Conservation (phyloP, 2,888 invertebrate genomes). For the Lasioglossum lativentre region DNA sequence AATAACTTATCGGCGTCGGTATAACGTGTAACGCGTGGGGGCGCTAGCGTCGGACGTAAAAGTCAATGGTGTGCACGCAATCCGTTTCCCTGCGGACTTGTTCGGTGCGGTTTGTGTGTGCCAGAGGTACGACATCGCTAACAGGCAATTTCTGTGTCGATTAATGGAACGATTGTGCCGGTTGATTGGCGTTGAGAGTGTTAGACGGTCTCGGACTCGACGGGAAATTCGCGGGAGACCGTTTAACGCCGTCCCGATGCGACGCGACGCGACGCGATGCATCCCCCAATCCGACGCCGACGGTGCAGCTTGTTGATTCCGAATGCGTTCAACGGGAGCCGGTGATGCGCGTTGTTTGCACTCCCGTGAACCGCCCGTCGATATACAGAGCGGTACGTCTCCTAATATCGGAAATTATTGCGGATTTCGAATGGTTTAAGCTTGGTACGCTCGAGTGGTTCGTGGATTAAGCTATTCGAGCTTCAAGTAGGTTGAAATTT, state of each 20-base stretch:
- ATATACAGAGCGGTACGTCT: background rate
- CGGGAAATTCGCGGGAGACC: slow-evolving; percentile 46
- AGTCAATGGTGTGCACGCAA: background rate
- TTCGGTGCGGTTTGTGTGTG: slow-evolving; percentile 15
- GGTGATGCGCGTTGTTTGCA: background rate
- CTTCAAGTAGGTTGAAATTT: no score
- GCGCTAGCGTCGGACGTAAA: background rate
- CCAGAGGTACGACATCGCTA: slow-evolving; percentile 29
- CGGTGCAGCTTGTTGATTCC: slow-evolving; percentile 56
- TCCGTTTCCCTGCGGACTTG: background rate
- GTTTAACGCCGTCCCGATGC: slow-evolving; percentile 24
- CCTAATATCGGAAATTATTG: background rate
- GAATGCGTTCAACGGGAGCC: slow-evolving; percentile 29
- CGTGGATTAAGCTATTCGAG: no score
- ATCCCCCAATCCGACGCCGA: background rate
- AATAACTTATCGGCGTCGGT: background rate
- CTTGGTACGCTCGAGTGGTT: no score
- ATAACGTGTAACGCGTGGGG: background rate
- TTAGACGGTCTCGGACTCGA: slow-evolving; percentile 39
- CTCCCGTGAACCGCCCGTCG: slow-evolving; percentile 5
- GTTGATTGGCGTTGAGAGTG: slow-evolving; percentile 43
- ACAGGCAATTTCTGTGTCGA: slow-evolving; percentile 58
- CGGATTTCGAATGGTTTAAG: no score
- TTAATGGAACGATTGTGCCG: slow-evolving; percentile 58
- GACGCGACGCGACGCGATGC: background rate